A percentile compares a stretch with the other conserved stretches of the same genome.
phyloP scores from a whole-genome alignment of 1,140 invertebrate species.

The Euwallacea fornicatus region DNA sequence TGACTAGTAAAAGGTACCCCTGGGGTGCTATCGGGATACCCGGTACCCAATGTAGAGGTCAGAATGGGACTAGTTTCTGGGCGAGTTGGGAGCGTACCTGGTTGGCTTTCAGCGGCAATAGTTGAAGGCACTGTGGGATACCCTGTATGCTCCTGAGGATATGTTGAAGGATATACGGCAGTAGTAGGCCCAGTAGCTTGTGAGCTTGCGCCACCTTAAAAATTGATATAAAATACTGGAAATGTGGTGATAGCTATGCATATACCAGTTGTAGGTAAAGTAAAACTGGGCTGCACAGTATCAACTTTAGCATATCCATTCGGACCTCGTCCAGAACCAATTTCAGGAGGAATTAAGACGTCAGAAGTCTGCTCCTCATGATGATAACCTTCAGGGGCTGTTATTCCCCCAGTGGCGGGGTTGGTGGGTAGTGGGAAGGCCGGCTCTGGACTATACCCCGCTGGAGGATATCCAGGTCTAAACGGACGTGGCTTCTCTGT shows the following conservation, averaged over 20 bases:
- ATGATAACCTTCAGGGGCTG: constrained; percentile 20
- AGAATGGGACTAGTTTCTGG: not conserved
- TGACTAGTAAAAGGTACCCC: constrained; percentile 9
- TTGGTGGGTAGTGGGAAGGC: constrained; percentile 39
- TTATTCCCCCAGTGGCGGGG: constrained; percentile 37
- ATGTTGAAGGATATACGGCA: no score
- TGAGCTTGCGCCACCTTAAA: no score
- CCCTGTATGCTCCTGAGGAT: no score
- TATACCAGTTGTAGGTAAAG: constrained; percentile 3
- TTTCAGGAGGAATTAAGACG: constrained; percentile 17
- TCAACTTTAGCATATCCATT: not conserved
- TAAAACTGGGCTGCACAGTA: constrained; percentile 4
- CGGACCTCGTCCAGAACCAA: constrained; percentile 5
- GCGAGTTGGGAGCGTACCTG: constrained; percentile 7
- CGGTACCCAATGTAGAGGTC: not conserved
- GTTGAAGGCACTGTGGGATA: constrained; percentile 1
- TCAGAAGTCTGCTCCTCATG: constrained; percentile 6
- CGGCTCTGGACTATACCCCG: constrained; percentile 49
- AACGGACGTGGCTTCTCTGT: constrained; percentile 70
- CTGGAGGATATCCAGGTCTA: constrained; percentile 58
- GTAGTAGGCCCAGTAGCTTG: no score
- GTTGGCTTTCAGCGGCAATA: not conserved
- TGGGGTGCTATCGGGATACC: constrained; percentile 13
- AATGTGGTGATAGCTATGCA: no score
- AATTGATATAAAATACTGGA: no score